phyloP scores from a whole-genome alignment of 2,113 vertebrate species.

The Aegotheles bennettii region DNA sequence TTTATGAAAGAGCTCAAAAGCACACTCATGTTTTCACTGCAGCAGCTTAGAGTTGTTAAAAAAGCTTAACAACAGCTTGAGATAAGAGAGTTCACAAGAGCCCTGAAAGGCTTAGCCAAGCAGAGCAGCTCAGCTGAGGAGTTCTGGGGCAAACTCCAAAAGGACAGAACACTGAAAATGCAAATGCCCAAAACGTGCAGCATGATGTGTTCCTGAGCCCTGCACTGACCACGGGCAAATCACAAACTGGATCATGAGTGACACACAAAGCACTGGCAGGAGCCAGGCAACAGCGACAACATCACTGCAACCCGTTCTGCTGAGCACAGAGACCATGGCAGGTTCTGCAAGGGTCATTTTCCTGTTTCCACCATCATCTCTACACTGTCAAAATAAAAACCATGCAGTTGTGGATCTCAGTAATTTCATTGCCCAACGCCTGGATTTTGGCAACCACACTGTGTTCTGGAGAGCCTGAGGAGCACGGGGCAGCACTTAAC shows the following conservation, averaged over 20 bases:
- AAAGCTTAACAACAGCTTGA: not conserved
- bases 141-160: not conserved
- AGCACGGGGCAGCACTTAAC: not conserved
- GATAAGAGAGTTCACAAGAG: too few species aligned
- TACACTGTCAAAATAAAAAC: not conserved
- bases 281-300: not conserved
- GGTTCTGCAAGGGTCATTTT: not conserved
- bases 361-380: not conserved
- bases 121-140: not conserved
- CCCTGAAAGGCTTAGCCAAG: not conserved
- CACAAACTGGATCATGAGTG: not conserved
- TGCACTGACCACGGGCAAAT: not conserved
- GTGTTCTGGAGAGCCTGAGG: not conserved
- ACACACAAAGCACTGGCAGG: not conserved
- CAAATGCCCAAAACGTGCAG: not conserved
- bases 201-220: not conserved
- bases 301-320: not conserved
- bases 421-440: not conserved
- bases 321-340: not conserved
- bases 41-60: not conserved
- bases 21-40: not conserved
- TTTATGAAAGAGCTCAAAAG: not conserved
- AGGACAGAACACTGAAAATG: not conserved
- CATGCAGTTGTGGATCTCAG: not conserved
- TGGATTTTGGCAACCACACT: not conserved